Evolutionary conservation across 2,888 invertebrate genomes (phyloP).

Genomic region (Brenthis daphne): DNA sequence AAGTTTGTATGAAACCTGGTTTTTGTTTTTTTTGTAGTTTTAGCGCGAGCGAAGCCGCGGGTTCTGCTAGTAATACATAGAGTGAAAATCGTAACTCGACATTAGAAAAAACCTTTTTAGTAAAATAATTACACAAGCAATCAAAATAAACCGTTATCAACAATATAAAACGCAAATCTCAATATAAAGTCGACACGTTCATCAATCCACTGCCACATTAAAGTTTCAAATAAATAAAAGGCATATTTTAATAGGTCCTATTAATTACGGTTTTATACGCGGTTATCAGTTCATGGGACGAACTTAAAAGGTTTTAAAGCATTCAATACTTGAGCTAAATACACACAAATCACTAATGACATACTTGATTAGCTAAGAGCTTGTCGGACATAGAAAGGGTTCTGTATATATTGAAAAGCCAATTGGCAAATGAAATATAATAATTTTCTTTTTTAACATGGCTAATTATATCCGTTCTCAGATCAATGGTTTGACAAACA

Average conservation of each 20-base stretch:
- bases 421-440: too few relatives aligned
- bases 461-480: too few relatives aligned
- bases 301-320: constrained; percentile 78
- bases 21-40: too few relatives aligned
- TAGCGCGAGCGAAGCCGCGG: too few relatives aligned
- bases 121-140: not conserved
- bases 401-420: constrained; percentile 36
- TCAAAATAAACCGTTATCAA: not conserved
- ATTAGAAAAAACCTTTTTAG: too few relatives aligned
- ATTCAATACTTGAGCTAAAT: constrained; percentile 65
- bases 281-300: constrained; percentile 58
- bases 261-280: constrained; percentile 74
- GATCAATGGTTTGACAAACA: too few relatives aligned
- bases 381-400: constrained; percentile 33
- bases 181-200: constrained; percentile 20
- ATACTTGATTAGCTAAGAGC: constrained; percentile 33
- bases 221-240: constrained; percentile 41
- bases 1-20: too few relatives aligned
- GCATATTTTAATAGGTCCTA: constrained; percentile 62
- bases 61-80: too few relatives aligned
- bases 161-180: constrained; percentile 2
- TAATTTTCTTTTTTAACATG: too few relatives aligned
- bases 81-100: too few relatives aligned
- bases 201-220: constrained; percentile 29
- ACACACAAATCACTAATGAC: constrained; percentile 65